Evolutionary conservation across 2,113 vertebrate genomes (phyloP).

Genomic region (Mellivora capensis): DNA sequence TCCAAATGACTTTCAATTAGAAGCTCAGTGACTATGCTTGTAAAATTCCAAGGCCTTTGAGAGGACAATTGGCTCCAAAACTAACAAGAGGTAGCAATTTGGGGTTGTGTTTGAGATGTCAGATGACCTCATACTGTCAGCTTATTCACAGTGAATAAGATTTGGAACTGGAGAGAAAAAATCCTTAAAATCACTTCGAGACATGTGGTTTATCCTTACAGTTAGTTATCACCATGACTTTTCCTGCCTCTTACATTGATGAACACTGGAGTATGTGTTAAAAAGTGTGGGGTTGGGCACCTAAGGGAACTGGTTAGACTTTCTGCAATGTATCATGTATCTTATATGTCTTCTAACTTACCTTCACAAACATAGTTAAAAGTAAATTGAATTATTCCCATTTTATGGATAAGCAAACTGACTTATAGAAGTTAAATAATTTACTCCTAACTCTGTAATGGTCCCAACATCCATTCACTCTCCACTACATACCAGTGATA

Average conservation of each 20-base stretch:
- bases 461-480: not conserved
- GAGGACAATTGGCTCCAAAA: not conserved
- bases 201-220: not conserved
- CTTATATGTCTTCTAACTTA: not conserved
- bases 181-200: not conserved
- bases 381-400: not conserved
- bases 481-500: not conserved
- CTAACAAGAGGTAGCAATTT: not conserved
- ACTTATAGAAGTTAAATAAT: not conserved
- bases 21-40: not conserved
- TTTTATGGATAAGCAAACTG: not conserved
- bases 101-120: not conserved
- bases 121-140: not conserved
- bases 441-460: not conserved
- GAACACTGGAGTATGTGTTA: not conserved
- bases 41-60: not conserved
- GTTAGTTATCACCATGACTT: not conserved
- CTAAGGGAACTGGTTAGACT: not conserved
- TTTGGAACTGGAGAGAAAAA: not conserved
- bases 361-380: not conserved
- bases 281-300: not conserved
- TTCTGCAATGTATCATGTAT: not conserved
- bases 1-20: slow-evolving; percentile 38
- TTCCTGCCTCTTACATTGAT: not conserved
- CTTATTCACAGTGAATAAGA: not conserved